Base-by-base conservation (phyloP, 2,113 vertebrate genomes). In the Eurystomus gularis region DNA sequence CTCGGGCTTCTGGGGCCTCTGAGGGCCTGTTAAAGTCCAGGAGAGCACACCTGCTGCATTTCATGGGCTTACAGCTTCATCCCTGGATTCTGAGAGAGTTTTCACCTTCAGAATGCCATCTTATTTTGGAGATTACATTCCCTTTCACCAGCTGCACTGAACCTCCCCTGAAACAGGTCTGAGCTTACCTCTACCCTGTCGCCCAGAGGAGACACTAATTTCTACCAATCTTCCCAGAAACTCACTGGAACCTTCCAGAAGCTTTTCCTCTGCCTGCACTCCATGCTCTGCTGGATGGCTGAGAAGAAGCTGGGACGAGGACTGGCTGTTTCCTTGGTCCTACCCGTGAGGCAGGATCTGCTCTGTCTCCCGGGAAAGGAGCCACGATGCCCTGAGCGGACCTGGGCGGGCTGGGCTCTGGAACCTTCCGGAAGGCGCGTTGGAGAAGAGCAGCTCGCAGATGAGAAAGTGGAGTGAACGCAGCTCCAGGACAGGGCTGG, bases 371-470 rank as follows among this genome's bases (percentile, higher is more conserved):
- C 1, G 3, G 21, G n/a, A 19, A 21, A 49, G 66, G 29, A 48
- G 23, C 40, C 29, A 3, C 5, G 21, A 10, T 37, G 26, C 23
- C 25, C 71, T 17, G 16, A 54, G n/a, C 3, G 8, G 10, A 48
- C 11, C 33, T 7, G 13, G 12, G 33, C 0, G 0, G 33, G 55
- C n/a, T 20, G 23, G 6, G 7, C 73, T 37, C 35, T 6, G 7
- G 70, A 94, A 86, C 21, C n/a, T 82, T 77, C 76, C 21, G 11
- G 62, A 71, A 16, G 29, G 25, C 2, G 0, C 9, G 3, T 9
- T 4, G 12, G 35, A 55, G 42, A 7, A 16, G 9, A 9, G 17
- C 3, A 31, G 42, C 8, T 28, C 0, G 0, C 35, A 55, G 14
- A 17, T 0, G 9, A 11, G 13, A 7, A 21, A 24, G 6, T 13